Percentiles rank a stretch among this genome's conserved stretches.
phyloP scores from a whole-genome alignment of 2,113 vertebrate species.

The Astur gentilis region DNA sequence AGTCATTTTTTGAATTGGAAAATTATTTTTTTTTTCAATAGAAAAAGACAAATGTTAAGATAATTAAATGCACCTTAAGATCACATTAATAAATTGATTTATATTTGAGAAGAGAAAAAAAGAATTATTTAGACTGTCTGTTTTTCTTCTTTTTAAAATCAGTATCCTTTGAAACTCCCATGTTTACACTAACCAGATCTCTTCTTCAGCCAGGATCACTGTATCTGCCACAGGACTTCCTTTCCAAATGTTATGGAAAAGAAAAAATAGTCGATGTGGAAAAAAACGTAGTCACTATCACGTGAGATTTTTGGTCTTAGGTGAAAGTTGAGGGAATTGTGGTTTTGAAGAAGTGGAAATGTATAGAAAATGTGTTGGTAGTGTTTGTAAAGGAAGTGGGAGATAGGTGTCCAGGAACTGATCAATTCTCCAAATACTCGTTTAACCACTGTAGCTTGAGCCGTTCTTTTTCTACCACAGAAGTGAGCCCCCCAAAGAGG shows the following conservation, averaged over 20 bases:
- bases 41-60: not conserved
- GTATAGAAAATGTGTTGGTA: not conserved
- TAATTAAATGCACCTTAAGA: not conserved
- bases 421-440: not conserved
- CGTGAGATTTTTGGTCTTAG: not conserved
- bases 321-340: not conserved
- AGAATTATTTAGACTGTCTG: not conserved
- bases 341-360: not conserved
- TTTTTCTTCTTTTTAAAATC: not conserved
- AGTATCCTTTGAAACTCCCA: not conserved
- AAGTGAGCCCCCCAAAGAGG: not conserved
- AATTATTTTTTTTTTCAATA: not conserved
- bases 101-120: not conserved
- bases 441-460: not conserved
- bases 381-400: not conserved
- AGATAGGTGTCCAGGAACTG: accelerated
- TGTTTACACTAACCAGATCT: not conserved
- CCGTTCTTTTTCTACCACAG: not conserved
- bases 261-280: not conserved
- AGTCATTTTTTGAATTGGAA: not conserved
- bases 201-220: not conserved
- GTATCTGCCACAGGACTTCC: not conserved
- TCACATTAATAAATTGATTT: not conserved
- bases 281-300: not conserved
- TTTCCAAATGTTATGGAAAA: not conserved